These are phyloP conservation scores for Brachionus paranguensis DNA, from an alignment of 1,140 invertebrate genomes.

Conservation along the genomic window DNA sequence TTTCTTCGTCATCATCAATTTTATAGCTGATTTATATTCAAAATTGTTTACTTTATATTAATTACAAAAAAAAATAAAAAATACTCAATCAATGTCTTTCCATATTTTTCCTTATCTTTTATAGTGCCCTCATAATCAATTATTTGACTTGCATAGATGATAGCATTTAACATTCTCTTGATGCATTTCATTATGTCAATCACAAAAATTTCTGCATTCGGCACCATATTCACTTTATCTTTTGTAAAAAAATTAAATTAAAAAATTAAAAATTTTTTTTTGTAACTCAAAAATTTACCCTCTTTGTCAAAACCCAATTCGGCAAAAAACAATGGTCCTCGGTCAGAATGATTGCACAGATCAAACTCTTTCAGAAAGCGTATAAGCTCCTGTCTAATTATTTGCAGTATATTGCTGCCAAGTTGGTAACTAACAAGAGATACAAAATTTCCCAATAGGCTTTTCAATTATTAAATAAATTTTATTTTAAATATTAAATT, in stretches of 20 bases:
- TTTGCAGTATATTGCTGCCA: not conserved
- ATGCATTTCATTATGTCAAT: not conserved
- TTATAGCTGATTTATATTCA: not conserved
- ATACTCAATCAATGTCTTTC: not conserved
- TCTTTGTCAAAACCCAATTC: constrained; percentile 4
- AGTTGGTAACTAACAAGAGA: not conserved
- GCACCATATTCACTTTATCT: not conserved
- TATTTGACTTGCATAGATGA: not conserved
- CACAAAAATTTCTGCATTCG: not conserved
- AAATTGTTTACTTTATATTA: not conserved
- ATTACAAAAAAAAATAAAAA: not conserved
- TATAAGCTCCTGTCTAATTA: not conserved
- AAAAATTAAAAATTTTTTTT: not conserved
- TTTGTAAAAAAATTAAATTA: not conserved
- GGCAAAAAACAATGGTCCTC: not conserved
- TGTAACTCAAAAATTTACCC: not conserved
- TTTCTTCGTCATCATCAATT: constrained; percentile 10
- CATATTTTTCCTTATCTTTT: constrained; percentile 25
- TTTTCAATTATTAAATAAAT: not conserved
- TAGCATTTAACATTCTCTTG: not conserved
- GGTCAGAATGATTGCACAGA: not conserved
- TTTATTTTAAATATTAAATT: not conserved
- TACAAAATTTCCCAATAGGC: not conserved
- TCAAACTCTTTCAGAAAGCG: not conserved
- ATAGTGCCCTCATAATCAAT: not conserved